phyloP scores from a whole-genome alignment of 2,888 invertebrate species.

The Hanleya hanleyi region DNA sequence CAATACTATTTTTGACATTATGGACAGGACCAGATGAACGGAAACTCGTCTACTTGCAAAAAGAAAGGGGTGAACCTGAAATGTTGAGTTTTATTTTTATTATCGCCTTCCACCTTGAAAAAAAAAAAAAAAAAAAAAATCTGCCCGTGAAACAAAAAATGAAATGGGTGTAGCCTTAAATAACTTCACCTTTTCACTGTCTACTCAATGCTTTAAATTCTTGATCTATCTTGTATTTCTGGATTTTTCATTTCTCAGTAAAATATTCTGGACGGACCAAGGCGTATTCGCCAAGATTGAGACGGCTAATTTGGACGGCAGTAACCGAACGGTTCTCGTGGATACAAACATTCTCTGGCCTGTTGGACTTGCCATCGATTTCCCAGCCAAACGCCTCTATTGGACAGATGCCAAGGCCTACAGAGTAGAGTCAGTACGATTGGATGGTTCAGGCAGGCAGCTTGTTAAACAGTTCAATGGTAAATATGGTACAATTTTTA shows the following conservation, averaged over 20 bases:
- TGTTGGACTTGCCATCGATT: slow-evolving; percentile 84
- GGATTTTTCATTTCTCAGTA: slow-evolving; percentile 67
- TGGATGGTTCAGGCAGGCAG: slow-evolving; percentile 50
- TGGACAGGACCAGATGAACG: too few relatives aligned
- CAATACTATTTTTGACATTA: too few relatives aligned
- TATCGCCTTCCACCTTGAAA: too few relatives aligned
- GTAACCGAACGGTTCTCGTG: slow-evolving; percentile 45
- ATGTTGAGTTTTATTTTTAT: too few relatives aligned
- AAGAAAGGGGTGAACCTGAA: too few relatives aligned
- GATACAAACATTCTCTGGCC: slow-evolving; percentile 77
- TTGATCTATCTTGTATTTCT: background rate
- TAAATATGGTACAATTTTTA: background rate
- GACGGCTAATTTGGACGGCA: slow-evolving; percentile 58
- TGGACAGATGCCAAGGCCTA: slow-evolving; percentile 85
- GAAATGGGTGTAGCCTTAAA: too few relatives aligned
- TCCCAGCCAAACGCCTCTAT: slow-evolving; percentile 84
- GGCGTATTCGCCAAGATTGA: slow-evolving; percentile 55
- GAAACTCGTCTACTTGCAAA: too few relatives aligned
- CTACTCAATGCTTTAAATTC: too few relatives aligned
- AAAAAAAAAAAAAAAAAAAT: too few relatives aligned
- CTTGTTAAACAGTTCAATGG: slow-evolving; percentile 42
- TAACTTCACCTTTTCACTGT: too few relatives aligned
- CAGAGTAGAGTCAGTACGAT: slow-evolving; percentile 52
- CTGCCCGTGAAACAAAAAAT: too few relatives aligned
- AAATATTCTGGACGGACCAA: slow-evolving; percentile 85